Conservation (phyloP, 2,888 invertebrate species). For the Linnaemya vulpina region DNA sequence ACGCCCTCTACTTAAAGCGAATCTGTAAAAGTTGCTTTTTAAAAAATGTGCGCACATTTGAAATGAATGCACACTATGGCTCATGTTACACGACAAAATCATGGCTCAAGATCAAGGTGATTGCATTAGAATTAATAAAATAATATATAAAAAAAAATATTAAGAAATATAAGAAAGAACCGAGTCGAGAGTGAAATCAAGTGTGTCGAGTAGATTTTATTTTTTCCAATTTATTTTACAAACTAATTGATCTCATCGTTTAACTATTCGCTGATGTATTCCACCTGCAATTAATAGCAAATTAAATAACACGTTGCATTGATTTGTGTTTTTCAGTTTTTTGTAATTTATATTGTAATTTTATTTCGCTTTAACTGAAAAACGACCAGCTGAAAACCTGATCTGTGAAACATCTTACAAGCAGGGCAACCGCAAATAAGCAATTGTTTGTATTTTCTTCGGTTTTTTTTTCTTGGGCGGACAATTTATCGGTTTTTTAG, state of each 20-base stretch:
- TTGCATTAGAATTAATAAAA: conserved; percentile 35
- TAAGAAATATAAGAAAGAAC: conserved; percentile 17
- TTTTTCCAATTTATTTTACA: conserved; percentile 13
- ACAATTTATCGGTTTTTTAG: too few species aligned
- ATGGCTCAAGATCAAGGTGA: conserved; percentile 69
- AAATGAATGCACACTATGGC: conserved; percentile 18
- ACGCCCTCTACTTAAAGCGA: conserved; percentile 57
- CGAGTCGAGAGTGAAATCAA: conserved; percentile 46
- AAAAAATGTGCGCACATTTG: conserved; percentile 10
- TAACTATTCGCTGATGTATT: conserved; percentile 12
- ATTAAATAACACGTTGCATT: conserved; percentile 35
- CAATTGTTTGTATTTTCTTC: too few species aligned
- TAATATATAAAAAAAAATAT: conserved; percentile 10
- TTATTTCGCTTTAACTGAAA: neutral
- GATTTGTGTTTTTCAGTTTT: neutral
- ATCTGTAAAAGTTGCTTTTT: neutral
- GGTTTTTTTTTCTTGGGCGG: too few species aligned
- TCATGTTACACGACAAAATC: conserved; percentile 31
- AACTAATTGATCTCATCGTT: conserved; percentile 47
- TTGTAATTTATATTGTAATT: conserved; percentile 19
- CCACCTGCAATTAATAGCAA: conserved; percentile 55
- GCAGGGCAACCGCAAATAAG: too few species aligned
- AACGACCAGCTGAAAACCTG: conserved; percentile 13
- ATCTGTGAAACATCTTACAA: conserved; percentile 26
- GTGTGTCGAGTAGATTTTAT: conserved; percentile 22